Evolutionary conservation across 2,797 vertebrate species (phyloP).

Genomic region (Sternotherus odoratus): DNA sequence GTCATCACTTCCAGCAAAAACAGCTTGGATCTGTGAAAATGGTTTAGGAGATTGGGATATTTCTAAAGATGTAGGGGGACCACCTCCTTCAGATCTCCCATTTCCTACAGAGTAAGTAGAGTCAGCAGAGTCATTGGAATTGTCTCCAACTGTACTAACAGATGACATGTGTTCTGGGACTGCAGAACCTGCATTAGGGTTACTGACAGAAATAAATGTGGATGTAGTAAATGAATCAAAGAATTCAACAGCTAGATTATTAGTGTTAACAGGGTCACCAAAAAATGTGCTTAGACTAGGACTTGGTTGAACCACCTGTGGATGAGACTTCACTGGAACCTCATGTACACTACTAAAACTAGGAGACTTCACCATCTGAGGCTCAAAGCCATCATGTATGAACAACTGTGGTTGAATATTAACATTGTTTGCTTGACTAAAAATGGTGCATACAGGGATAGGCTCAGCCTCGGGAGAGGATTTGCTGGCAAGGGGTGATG

Average conservation of each 20-base stretch:
- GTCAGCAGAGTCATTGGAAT: constrained; percentile 57
- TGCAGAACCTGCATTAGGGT: constrained; percentile 88
- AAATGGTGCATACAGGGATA: constrained; percentile 95
- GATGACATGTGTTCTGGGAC: constrained; percentile 83
- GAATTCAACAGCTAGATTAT: constrained; percentile 92
- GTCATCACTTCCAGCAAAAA: constrained; percentile 93
- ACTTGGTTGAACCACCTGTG: constrained; percentile 93
- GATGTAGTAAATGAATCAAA: constrained; percentile 97
- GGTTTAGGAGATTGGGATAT: constrained; percentile 79
- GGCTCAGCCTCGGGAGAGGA: constrained; percentile 74
- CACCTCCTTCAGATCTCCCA: constrained; percentile 66
- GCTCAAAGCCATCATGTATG: constrained; percentile 92
- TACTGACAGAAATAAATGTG: constrained; percentile 94
- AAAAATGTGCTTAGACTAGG: constrained; percentile 98
- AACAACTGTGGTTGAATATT: constrained; percentile 81
- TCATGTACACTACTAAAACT: constrained; percentile 89
- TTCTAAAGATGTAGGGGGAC: constrained; percentile 70
- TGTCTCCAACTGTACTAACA: constrained; percentile 66
- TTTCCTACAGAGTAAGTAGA: constrained; percentile 73
- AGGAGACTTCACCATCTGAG: constrained; percentile 96
- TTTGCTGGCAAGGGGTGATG: constrained; percentile 10
- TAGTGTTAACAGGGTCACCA: constrained; percentile 85
- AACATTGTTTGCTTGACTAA: constrained; percentile 85
- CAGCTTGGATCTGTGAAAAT: constrained; percentile 92
- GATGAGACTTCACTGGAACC: constrained; percentile 83